Conservation (phyloP, 2,888 invertebrate species). For the Drosophila silvestris region DNA sequence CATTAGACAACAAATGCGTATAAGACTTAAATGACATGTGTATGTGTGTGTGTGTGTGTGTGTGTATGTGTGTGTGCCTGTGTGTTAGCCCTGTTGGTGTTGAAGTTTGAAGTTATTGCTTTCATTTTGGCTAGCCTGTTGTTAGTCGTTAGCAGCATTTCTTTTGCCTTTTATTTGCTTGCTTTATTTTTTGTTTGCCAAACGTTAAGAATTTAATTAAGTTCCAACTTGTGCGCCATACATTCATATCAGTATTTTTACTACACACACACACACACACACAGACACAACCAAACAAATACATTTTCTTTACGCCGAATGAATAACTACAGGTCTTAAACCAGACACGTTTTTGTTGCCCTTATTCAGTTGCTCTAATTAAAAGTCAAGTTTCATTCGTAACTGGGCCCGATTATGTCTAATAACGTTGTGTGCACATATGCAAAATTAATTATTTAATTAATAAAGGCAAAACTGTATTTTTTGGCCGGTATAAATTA, state of each 20-base stretch:
- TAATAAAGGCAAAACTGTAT: not conserved
- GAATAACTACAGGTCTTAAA: slow-evolving; percentile 7
- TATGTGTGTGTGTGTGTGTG: slow-evolving; percentile 9
- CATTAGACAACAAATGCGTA: slow-evolving; percentile 70
- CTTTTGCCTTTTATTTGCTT: not conserved
- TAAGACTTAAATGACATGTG: slow-evolving; percentile 58
- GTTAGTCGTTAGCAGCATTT: slow-evolving; percentile 38
- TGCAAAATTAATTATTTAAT: not conserved
- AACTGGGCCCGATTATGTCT: not conserved
- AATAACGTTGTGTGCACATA: not conserved
- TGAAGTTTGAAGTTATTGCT: slow-evolving; percentile 72
- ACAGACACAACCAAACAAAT: not conserved
- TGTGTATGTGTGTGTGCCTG: slow-evolving; percentile 5
- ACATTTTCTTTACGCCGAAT: slow-evolving; percentile 4
- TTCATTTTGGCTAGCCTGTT: slow-evolving; percentile 63
- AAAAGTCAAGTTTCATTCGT: slow-evolving; percentile 4
- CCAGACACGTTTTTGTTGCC: not conserved
- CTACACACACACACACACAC: not conserved
- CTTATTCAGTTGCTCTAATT: slow-evolving; percentile 2
- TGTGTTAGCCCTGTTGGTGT: slow-evolving; percentile 38
- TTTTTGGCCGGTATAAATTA: not conserved
- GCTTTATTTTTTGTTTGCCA: slow-evolving; percentile 31
- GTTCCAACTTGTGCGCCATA: slow-evolving; percentile 45
- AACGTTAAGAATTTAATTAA: slow-evolving; percentile 77
- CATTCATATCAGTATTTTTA: slow-evolving; percentile 29